Evolutionary conservation across 2,888 invertebrate genomes (phyloP), one percentile per base, ranked within the genome.

Genomic region (Polyploca ridens): DNA sequence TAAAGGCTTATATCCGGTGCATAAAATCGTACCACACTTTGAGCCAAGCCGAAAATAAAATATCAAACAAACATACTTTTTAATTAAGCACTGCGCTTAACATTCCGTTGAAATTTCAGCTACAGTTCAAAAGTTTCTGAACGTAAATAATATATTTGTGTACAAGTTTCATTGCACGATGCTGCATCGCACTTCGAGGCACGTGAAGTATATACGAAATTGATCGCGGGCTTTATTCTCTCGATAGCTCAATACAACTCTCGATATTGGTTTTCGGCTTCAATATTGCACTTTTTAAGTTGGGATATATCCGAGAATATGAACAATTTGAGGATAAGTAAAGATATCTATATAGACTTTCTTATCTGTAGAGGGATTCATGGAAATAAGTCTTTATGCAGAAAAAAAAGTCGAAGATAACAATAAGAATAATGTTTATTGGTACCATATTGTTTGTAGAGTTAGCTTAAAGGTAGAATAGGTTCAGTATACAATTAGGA

Each of bases 261-360:
- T 67, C 66, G 73, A 77, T 79, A 82, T 82, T 79, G 78, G 76
- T 73, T 76, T 69, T 70, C 69, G 68, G 66, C 72, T 71, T 66
- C 70, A 71, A 74, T 79, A 78, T 78, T 78, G 78, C 71, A 76
- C 72, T 78, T 79, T 81, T 79, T 70, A 73, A 76, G 72, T 73
- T 74, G 54, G 19, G 54, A 19, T 54, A 54, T 54, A 19, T 14
- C 54, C 54, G 19, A 19, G 54, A 19, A 54, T 54, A 49, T 4
- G 54, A 54, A 54, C 19, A 54, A 54, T 2, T 8, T 1, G 1
- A 54, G 16, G 54, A 10, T 49, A 49, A 7, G 7, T 16, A 49
- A 49, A 8, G 35, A 4, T 7, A 14, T 54, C 54, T 3, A 35
- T 7, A 35, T 6, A 35, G 35, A 35, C 7, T 35, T 35, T 35